These are phyloP conservation scores for Drosophila insularis DNA, from an alignment of 1,140 invertebrate species.

Conservation along the genomic window DNA sequence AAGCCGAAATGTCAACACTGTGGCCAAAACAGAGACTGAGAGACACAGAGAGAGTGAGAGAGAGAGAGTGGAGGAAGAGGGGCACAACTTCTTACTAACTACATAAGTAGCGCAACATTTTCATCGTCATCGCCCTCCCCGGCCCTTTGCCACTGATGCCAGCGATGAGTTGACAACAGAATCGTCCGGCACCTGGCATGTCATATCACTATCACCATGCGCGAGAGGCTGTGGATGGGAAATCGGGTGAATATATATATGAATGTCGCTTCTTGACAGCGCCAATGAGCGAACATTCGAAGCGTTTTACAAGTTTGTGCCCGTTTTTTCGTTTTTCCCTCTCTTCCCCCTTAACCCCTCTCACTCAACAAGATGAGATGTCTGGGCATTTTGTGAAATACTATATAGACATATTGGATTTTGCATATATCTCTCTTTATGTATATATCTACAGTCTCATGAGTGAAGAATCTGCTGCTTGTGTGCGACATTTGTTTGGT, in stretches of 20 bases:
- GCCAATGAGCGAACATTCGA: slow-evolving; percentile 81
- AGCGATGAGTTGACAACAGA: slow-evolving; percentile 60
- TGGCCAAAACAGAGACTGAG: slow-evolving; percentile 9
- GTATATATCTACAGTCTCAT: slow-evolving; percentile 21
- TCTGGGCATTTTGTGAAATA: slow-evolving; percentile 65
- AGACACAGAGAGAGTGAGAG: no score
- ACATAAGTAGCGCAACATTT: slow-evolving; percentile 70
- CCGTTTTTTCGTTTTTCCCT: slow-evolving; percentile 45
- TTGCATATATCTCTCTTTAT: slow-evolving; percentile 48
- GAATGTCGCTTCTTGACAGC: slow-evolving; percentile 67
- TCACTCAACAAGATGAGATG: slow-evolving; percentile 1
- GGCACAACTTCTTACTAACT: slow-evolving; percentile 44
- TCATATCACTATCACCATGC: slow-evolving; percentile 67
- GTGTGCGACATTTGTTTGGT: slow-evolving; percentile 34
- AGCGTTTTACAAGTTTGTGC: slow-evolving; percentile 82
- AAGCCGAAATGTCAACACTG: slow-evolving; percentile 54
- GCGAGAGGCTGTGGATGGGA: slow-evolving; percentile 21
- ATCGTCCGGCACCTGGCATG: slow-evolving; percentile 71
- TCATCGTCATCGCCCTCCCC: slow-evolving; percentile 61
- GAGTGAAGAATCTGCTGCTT: slow-evolving; percentile 40
- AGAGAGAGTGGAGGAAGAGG: background rate
- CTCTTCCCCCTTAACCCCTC: slow-evolving; percentile 6
- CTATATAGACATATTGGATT: slow-evolving; percentile 79
- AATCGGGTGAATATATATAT: slow-evolving; percentile 6
- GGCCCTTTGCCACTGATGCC: slow-evolving; percentile 5